Evolutionary conservation across 2,888 invertebrate species (phyloP).

Genomic region (Steinernema carpocapsae): DNA sequence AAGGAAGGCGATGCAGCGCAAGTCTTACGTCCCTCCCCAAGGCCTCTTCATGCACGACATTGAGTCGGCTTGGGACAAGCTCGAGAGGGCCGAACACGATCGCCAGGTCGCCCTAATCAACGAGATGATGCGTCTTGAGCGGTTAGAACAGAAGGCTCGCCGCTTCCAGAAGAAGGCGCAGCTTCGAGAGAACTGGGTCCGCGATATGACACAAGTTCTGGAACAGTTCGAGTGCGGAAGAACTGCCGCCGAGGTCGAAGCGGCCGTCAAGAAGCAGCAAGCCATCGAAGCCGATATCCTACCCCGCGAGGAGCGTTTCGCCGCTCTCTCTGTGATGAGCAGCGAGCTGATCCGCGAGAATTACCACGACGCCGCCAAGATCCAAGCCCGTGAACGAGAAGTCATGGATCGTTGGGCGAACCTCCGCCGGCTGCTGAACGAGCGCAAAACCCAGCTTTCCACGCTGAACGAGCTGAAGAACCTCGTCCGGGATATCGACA

Average conservation of each 20-base stretch:
- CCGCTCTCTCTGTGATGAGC: conserved; percentile 90
- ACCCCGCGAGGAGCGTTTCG: conserved; percentile 84
- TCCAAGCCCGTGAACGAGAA: conserved; percentile 72
- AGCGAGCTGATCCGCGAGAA: conserved; percentile 87
- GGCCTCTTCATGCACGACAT: conserved; percentile 90
- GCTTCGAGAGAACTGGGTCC: conserved; percentile 89
- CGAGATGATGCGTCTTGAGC: conserved; percentile 82
- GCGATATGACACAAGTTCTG: conserved; percentile 85
- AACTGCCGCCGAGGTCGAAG: conserved; percentile 78
- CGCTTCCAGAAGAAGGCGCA: conserved; percentile 89
- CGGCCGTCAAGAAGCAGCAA: conserved; percentile 46
- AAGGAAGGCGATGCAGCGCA: conserved; percentile 83
- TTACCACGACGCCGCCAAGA: conserved; percentile 86
- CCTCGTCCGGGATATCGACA: conserved; percentile 87
- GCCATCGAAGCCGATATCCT: conserved; percentile 48
- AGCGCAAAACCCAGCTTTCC: conserved; percentile 74
- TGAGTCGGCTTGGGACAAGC: conserved; percentile 88
- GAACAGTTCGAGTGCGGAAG: conserved; percentile 74
- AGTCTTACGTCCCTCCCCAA: conserved; percentile 63
- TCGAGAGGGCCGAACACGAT: conserved; percentile 91
- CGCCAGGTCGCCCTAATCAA: conserved; percentile 89
- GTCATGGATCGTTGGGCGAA: conserved; percentile 77
- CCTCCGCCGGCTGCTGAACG: conserved; percentile 82
- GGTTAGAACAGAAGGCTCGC: conserved; percentile 90
- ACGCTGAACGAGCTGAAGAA: conserved; percentile 84